A percentile compares a stretch with the other conserved stretches of the same genome.
Evolutionary conservation across 2,113 vertebrate genomes (phyloP).

Genomic region (Climacteris rufus): DNA sequence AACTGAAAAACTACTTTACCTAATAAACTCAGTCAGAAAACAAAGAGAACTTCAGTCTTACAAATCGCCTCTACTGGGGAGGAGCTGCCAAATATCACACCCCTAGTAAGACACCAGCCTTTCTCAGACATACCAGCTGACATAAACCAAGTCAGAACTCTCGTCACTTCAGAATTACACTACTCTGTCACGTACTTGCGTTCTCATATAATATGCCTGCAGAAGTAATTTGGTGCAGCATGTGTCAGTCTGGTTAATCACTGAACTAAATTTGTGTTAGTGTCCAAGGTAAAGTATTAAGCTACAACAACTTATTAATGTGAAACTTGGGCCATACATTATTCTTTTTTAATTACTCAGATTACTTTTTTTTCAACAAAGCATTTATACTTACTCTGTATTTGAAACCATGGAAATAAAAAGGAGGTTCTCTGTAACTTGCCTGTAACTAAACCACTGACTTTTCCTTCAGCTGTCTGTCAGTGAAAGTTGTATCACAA

Average conservation of each 20-base stretch:
- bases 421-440: neutral
- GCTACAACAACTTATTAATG: neutral
- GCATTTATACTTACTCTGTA: neutral
- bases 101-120: neutral
- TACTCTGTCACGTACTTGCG: neutral
- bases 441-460: neutral
- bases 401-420: neutral
- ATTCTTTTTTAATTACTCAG: neutral
- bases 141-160: neutral
- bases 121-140: neutral
- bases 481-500: neutral
- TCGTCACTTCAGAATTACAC: neutral
- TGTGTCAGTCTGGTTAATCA: neutral
- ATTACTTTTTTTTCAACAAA: neutral
- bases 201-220: neutral
- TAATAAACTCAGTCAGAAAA: neutral
- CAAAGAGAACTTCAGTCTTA: neutral
- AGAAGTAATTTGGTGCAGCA: neutral
- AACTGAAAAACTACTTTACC: neutral
- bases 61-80: rapidly evolving
- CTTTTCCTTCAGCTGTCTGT: neutral
- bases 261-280: neutral
- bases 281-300: neutral
- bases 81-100: neutral
- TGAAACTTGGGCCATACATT: neutral